Conservation (phyloP, 2,888 invertebrate genomes). For the Ochropleura leucogaster region DNA sequence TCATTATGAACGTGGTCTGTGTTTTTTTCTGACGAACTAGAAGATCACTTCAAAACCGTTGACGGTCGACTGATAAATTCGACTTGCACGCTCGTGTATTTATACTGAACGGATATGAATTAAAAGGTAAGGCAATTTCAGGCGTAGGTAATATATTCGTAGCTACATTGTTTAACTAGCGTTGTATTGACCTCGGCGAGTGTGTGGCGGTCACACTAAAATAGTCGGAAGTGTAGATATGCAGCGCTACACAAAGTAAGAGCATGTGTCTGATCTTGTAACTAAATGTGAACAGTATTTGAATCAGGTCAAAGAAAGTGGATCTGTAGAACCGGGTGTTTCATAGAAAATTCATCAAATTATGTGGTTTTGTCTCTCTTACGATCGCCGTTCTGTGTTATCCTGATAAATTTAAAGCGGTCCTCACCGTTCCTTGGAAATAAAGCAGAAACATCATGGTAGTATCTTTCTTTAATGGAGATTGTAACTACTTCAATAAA, state of each 20-base stretch:
- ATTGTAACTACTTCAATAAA: background rate
- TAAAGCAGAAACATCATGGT: background rate
- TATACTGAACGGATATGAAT: slow-evolving; percentile 87
- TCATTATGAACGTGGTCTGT: slow-evolving; percentile 79
- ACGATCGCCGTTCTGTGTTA: background rate
- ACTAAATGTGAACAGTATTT: background rate
- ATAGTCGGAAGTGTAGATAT: slow-evolving; percentile 45
- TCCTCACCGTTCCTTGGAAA: background rate
- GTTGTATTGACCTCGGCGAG: slow-evolving; percentile 85
- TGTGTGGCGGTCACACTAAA: slow-evolving; percentile 78
- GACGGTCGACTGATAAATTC: slow-evolving; percentile 70
- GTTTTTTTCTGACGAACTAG: slow-evolving; percentile 78
- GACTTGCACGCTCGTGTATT: slow-evolving; percentile 76
- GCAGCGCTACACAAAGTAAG: slow-evolving; percentile 2
- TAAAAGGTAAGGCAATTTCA: slow-evolving; percentile 81
- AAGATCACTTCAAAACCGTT: slow-evolving; percentile 84
- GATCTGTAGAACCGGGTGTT: background rate
- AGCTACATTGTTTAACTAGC: slow-evolving; percentile 82
- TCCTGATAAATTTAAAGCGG: background rate
- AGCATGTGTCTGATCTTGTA: background rate
- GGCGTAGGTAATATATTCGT: slow-evolving; percentile 70
- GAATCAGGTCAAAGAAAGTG: slow-evolving; percentile 6
- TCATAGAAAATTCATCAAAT: background rate
- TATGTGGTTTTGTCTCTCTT: no score
- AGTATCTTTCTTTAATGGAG: background rate